phyloP scores from a whole-genome alignment of 1,140 invertebrate species.

The Coboldia fuscipes region DNA sequence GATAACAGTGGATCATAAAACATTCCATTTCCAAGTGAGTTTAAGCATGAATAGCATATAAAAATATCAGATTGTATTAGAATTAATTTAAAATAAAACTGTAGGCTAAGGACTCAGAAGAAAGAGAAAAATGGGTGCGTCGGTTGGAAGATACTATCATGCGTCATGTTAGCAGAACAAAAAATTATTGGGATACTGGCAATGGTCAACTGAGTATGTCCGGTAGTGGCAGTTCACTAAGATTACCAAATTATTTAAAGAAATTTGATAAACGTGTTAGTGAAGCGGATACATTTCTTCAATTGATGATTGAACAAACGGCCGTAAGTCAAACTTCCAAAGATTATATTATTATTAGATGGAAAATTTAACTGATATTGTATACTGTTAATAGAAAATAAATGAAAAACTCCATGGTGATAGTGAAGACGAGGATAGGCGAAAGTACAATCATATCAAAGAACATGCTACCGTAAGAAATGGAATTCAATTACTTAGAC shows the following conservation, averaged over 20 bases:
- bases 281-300: conserved; percentile 90
- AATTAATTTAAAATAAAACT: conserved; percentile 4
- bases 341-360: too few relatives aligned
- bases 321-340: conserved; percentile 28
- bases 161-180: conserved; percentile 44
- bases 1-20: conserved; percentile 95
- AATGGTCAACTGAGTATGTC: conserved; percentile 17
- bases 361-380: too few relatives aligned
- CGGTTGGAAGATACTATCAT: conserved; percentile 86
- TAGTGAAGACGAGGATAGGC: background rate
- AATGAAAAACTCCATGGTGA: background rate
- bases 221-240: conserved; percentile 18
- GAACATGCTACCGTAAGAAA: conserved; percentile 11
- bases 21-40: conserved; percentile 82
- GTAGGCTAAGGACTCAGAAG: conserved; percentile 76
- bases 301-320: conserved; percentile 88
- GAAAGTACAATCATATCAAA: conserved; percentile 30
- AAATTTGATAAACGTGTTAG: conserved; percentile 73
- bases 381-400: too few relatives aligned
- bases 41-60: background rate
- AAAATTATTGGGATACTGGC: conserved; percentile 22
- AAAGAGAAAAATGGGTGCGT: conserved; percentile 88
- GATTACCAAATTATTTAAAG: conserved; percentile 19
- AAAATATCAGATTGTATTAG: background rate
- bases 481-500: background rate